Percentiles rank a stretch among this genome's conserved stretches.
Evolutionary conservation across 2,797 vertebrate species (phyloP).

Genomic region (Platalea minor): DNA sequence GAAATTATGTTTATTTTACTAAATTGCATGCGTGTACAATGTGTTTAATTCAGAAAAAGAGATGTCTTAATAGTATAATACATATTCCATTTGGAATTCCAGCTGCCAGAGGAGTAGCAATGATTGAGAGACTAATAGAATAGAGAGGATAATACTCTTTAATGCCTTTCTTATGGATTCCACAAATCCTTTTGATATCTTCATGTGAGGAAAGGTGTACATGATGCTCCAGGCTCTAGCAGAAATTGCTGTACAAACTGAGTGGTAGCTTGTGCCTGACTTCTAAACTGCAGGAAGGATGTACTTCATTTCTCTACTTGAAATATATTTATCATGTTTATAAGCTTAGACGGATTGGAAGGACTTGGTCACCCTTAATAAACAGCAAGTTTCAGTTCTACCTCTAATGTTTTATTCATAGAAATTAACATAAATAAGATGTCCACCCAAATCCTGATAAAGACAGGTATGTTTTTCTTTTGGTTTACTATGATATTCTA

Average conservation of each 20-base stretch:
- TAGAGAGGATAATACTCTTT: background rate
- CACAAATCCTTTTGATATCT: background rate
- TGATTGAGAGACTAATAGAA: background rate
- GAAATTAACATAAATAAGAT: background rate
- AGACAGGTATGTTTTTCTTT: background rate
- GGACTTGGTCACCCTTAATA: background rate
- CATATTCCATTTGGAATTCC: background rate
- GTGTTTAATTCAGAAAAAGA: conserved; percentile 24
- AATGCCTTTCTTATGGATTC: background rate
- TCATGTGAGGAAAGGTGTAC: background rate
- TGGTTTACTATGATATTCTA: background rate
- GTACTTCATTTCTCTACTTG: background rate
- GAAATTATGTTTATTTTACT: conserved; percentile 25
- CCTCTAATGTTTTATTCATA: background rate
- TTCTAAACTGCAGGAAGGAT: background rate
- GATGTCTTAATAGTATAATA: background rate
- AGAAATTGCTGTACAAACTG: background rate
- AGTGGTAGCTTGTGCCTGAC: background rate
- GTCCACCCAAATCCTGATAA: background rate
- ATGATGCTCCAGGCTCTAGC: background rate
- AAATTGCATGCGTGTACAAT: background rate
- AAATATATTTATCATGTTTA: background rate
- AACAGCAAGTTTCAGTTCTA: background rate
- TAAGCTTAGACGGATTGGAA: background rate
- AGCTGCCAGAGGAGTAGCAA: background rate